Conservation (phyloP, 2,113 vertebrate species). For the Leptobrachium leishanense region DNA sequence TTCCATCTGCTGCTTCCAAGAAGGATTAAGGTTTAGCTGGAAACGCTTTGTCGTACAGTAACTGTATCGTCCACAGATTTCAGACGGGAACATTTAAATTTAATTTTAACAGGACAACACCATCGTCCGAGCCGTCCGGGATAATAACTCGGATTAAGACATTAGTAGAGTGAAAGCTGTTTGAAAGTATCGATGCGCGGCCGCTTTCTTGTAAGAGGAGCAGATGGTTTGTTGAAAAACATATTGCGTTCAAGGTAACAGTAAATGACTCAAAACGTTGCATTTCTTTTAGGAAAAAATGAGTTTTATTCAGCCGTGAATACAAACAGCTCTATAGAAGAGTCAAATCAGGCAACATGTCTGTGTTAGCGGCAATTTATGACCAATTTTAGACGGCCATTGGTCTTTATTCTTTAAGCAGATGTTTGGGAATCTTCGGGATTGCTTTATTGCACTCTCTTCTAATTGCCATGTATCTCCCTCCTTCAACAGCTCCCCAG, state of each 20-base stretch:
- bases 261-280: background rate
- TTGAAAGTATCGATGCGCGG: background rate
- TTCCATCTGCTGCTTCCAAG: constrained; percentile 22
- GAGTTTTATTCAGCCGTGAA: background rate
- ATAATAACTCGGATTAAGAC: background rate
- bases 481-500: background rate
- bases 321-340: background rate
- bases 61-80: background rate
- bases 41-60: background rate
- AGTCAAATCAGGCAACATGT: background rate
- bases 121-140: background rate
- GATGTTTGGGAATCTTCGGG: background rate
- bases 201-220: background rate
- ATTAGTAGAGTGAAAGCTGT: background rate
- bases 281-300: background rate
- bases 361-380: background rate
- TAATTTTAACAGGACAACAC: background rate
- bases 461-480: constrained; percentile 12
- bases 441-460: background rate
- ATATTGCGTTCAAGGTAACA: background rate
- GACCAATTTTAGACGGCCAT: background rate
- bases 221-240: background rate
- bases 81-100: background rate
- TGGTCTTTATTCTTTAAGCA: background rate
- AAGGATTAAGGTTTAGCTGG: constrained; percentile 22